Evolutionary conservation across 2,113 vertebrate genomes (phyloP).

Genomic region (Laticauda laticaudata): DNA sequence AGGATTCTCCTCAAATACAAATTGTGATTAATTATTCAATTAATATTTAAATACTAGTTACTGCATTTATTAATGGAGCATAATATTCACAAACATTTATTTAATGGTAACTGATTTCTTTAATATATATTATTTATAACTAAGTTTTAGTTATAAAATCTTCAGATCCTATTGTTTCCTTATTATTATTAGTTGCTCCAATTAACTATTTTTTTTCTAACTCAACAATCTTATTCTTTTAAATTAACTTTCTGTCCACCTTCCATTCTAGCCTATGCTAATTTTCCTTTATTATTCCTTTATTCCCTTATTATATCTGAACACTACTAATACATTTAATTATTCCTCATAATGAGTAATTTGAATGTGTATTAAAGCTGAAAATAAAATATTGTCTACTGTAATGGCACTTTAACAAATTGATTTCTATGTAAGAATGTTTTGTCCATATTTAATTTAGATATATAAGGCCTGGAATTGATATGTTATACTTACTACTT

Average conservation of each 20-base stretch:
- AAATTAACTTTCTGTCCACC: background rate
- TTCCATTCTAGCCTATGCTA: background rate
- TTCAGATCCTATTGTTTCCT: background rate
- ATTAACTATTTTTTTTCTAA: background rate
- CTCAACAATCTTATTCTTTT: background rate
- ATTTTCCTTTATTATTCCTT: background rate
- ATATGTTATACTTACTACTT: constrained; percentile 79
- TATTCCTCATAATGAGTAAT: background rate
- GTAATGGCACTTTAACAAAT: background rate
- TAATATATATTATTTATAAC: background rate
- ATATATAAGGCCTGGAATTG: background rate
- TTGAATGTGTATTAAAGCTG: background rate
- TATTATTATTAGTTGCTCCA: background rate
- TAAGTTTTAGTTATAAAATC: background rate
- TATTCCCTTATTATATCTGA: background rate
- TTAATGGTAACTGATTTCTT: background rate
- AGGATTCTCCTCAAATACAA: background rate
- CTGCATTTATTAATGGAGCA: background rate
- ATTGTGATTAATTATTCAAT: background rate
- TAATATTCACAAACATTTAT: background rate
- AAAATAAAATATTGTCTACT: background rate
- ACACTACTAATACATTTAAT: background rate
- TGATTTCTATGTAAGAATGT: background rate
- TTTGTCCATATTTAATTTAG: background rate
- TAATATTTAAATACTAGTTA: background rate